phyloP scores from a whole-genome alignment of 1,140 invertebrate genomes.

The Pomphorhynchus laevis region DNA sequence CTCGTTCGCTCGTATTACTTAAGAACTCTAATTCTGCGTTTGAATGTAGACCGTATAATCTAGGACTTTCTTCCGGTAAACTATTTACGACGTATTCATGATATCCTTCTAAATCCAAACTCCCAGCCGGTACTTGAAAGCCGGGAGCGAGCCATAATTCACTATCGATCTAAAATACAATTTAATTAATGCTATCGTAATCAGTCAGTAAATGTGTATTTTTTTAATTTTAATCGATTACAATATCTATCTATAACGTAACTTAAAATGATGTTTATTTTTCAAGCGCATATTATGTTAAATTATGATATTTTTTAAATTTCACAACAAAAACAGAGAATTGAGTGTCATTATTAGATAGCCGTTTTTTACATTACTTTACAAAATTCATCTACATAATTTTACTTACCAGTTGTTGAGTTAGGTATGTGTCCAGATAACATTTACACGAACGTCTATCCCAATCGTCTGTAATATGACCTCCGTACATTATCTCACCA shows the following conservation, averaged over 20 bases:
- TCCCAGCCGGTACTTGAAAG: constrained; percentile 50
- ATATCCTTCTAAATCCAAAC: constrained; percentile 45
- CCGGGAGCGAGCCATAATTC: constrained; percentile 54
- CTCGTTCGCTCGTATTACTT: constrained; percentile 49
- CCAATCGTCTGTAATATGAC: constrained; percentile 85
- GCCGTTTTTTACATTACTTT: no score
- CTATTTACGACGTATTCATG: constrained; percentile 60
- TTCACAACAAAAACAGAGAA: no score
- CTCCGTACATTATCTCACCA: constrained; percentile 88
- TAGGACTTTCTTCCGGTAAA: constrained; percentile 53
- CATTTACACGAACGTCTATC: constrained; percentile 50
- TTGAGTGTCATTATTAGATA: no score
- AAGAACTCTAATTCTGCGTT: constrained; percentile 81
- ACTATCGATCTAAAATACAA: constrained; percentile 37
- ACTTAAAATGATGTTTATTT: no score
- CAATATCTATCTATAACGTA: no score
- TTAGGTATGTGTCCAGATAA: constrained; percentile 62
- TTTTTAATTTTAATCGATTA: no score
- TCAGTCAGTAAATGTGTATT: no score
- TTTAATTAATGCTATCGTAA: constrained; percentile 27
- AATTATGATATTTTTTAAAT: no score
- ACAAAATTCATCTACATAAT: not conserved
- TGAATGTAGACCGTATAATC: constrained; percentile 63
- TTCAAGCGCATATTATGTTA: no score
- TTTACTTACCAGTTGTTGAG: constrained; percentile 32